phyloP scores from a whole-genome alignment of 2,113 vertebrate genomes.

The Mustela lutreola region DNA sequence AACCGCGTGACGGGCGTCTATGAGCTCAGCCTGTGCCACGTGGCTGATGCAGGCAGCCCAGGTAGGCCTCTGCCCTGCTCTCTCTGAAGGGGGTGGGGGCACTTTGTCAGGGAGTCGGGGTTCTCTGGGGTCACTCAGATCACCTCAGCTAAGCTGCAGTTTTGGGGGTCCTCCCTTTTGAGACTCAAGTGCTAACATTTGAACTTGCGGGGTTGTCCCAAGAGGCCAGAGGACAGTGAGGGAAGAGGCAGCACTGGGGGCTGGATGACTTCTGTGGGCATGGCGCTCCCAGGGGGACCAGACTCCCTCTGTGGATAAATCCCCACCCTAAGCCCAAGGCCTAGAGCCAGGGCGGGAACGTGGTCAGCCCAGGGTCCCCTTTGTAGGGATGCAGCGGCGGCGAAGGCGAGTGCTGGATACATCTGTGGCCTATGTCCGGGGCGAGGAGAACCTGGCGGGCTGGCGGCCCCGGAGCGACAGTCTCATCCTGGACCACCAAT shows the following conservation, averaged over 20 bases:
- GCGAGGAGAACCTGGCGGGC: conserved; percentile 98
- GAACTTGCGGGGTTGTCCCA: accelerated
- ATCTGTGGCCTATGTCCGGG: conserved; percentile 96
- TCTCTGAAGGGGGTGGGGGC: no score
- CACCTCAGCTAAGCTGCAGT: not conserved
- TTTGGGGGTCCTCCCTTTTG: not conserved
- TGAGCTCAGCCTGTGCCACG: conserved; percentile 94
- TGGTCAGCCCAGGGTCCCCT: accelerated
- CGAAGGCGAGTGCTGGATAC: conserved; percentile 96
- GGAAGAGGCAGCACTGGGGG: not conserved
- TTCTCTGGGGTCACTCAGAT: accelerated
- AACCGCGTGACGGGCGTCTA: conserved; percentile 98
- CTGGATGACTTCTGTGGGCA: not conserved
- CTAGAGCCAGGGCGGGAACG: not conserved
- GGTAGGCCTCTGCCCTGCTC: conserved; percentile 84
- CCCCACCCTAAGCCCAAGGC: not conserved
- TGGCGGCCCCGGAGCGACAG: conserved; percentile 98
- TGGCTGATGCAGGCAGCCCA: conserved; percentile 96
- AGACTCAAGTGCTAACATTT: not conserved
- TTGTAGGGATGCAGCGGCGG: conserved; percentile 96
- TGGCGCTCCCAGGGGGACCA: not conserved
- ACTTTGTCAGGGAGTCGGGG: accelerated
- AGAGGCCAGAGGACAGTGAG: accelerated
- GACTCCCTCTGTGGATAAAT: not conserved
- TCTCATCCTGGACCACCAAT: conserved; percentile 98